Percentiles rank a stretch among this genome's conserved stretches.
Conservation (phyloP, 2,113 vertebrate genomes). For the Myotis yumanensis region DNA sequence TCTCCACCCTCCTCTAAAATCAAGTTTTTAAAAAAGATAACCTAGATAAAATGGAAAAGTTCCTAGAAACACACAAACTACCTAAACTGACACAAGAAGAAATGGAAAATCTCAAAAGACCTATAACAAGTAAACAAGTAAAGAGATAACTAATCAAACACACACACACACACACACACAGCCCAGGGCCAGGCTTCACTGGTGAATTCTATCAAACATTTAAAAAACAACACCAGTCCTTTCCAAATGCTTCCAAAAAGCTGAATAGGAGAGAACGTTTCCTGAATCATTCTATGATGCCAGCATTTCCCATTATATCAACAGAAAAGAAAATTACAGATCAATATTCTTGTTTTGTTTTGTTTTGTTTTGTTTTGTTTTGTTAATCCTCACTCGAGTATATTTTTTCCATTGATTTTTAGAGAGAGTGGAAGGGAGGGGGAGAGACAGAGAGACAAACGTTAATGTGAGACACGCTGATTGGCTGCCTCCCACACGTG, state of each 20-base stretch:
- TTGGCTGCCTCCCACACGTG: too few relatives aligned
- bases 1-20: too few relatives aligned
- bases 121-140: neutral
- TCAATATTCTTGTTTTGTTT: neutral
- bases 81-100: constrained; percentile 3
- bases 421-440: too few relatives aligned
- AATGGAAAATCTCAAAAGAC: constrained; percentile 21
- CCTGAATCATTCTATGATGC: neutral
- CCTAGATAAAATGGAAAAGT: constrained; percentile 9
- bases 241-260: neutral
- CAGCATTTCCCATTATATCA: neutral
- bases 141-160: neutral
- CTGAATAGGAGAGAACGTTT: neutral
- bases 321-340: neutral
- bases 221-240: neutral
- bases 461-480: too few relatives aligned
- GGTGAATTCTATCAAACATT: neutral
- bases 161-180: neutral
- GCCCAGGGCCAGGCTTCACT: neutral
- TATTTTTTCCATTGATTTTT: too few relatives aligned
- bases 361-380: too few relatives aligned
- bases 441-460: too few relatives aligned
- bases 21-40: neutral
- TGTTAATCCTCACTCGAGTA: too few relatives aligned
- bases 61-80: constrained; percentile 8